Percentiles rank a stretch among this genome's conserved stretches.
Conservation (phyloP, 2,797 vertebrate species). For the Phataginus tetradactyla region DNA sequence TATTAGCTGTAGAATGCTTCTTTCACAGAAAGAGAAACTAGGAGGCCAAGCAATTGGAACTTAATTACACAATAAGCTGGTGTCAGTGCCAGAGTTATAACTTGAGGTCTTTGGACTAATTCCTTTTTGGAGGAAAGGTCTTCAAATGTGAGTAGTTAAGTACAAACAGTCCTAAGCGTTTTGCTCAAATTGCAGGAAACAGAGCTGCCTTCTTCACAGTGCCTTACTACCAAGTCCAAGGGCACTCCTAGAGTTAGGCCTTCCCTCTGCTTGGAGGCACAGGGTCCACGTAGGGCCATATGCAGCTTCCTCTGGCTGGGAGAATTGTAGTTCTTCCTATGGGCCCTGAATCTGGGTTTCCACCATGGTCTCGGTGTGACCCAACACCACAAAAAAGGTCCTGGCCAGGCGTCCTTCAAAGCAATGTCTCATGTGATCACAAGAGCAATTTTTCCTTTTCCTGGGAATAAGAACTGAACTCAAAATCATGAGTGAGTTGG, state of each 20-base stretch:
- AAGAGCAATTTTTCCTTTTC: conserved; percentile 33
- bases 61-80: neutral
- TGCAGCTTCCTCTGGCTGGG: neutral
- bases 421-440: neutral
- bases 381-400: neutral
- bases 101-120: conserved; percentile 36
- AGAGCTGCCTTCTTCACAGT: neutral
- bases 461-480: conserved; percentile 1
- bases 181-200: neutral
- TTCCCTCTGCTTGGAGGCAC: neutral
- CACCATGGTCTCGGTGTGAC: neutral
- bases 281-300: neutral
- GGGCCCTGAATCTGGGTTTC: neutral
- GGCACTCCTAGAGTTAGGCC: neutral
- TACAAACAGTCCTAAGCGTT: neutral
- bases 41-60: neutral
- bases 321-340: neutral
- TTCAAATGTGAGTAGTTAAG: neutral
- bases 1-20: neutral
- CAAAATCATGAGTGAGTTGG: conserved; percentile 11
- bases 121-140: conserved; percentile 27
- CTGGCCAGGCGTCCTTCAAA: neutral
- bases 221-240: neutral
- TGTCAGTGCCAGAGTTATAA: neutral
- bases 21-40: conserved; percentile 26